Evolutionary conservation across 2,888 invertebrate species (phyloP).

Genomic region (Leptopilina drosophilae): DNA sequence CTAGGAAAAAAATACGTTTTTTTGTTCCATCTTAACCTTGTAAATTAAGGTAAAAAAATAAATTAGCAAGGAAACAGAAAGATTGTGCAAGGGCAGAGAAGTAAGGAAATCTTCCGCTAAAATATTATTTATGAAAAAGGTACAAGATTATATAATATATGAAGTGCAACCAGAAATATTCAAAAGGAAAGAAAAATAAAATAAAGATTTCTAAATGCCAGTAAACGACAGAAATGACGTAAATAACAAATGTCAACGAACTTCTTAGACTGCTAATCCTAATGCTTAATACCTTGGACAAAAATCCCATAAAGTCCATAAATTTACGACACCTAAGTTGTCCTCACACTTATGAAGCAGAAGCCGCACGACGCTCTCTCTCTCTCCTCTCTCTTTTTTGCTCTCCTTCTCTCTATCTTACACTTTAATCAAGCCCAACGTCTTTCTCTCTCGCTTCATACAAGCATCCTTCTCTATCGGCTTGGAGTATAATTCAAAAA

Average conservation of each 20-base stretch:
- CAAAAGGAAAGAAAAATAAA: not conserved
- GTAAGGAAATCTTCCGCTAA: too few species aligned
- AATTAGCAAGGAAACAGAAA: too few species aligned
- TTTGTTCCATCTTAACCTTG: too few species aligned
- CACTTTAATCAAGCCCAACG: constrained; percentile 30
- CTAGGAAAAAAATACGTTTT: too few species aligned
- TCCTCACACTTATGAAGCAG: constrained; percentile 46
- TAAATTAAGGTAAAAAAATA: too few species aligned
- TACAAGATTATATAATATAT: too few species aligned
- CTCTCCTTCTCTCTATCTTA: not conserved
- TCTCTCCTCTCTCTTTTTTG: constrained; percentile 19
- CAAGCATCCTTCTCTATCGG: constrained; percentile 2
- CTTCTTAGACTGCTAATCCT: constrained; percentile 47
- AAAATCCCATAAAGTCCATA: constrained; percentile 65
- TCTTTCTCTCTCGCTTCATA: constrained; percentile 8
- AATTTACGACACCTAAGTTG: constrained; percentile 63
- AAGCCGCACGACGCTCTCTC: constrained; percentile 43
- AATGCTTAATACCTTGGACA: constrained; percentile 57
- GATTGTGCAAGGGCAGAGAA: too few species aligned
- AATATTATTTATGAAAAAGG: too few species aligned
- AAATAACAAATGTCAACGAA: constrained; percentile 20
- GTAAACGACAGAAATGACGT: constrained; percentile 5
- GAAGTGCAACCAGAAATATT: too few species aligned
- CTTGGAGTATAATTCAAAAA: constrained; percentile 52
- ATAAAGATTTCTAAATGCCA: not conserved